Conservation (phyloP, 1,140 invertebrate species). For the Pogonomyrmex californicus region DNA sequence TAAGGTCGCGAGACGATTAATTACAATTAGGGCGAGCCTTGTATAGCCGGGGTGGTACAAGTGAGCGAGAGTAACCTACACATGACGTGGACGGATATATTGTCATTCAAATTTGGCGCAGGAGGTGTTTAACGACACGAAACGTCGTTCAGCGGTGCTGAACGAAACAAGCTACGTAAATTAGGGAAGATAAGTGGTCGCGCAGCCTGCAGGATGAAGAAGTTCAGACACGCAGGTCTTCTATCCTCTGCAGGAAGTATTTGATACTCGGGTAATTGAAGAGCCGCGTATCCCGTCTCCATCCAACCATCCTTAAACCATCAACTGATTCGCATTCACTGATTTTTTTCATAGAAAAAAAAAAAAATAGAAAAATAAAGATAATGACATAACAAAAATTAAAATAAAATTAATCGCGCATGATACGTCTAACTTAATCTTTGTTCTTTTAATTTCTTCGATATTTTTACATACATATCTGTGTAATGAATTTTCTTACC, state of each 20-base stretch:
- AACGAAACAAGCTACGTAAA: slow-evolving; percentile 66
- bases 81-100: slow-evolving; percentile 48
- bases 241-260: slow-evolving; percentile 63
- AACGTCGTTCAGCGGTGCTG: slow-evolving; percentile 58
- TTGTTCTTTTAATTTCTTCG: background rate
- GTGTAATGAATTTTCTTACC: background rate
- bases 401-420: no score
- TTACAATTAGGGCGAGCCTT: slow-evolving; percentile 41
- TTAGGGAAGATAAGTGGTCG: slow-evolving; percentile 70
- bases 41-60: background rate
- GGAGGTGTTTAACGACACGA: slow-evolving; percentile 65
- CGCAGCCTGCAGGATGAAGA: slow-evolving; percentile 53
- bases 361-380: background rate
- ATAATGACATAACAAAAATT: background rate
- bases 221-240: slow-evolving; percentile 64
- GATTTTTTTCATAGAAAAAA: background rate
- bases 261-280: slow-evolving; percentile 61
- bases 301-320: slow-evolving; percentile 16
- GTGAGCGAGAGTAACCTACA: background rate
- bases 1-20: slow-evolving; percentile 50
- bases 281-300: slow-evolving; percentile 47
- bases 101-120: slow-evolving; percentile 62
- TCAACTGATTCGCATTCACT: slow-evolving; percentile 21
- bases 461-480: background rate
- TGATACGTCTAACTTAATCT: background rate